phyloP scores from a whole-genome alignment of 2,888 invertebrate genomes.

The Eudemis profundana region DNA sequence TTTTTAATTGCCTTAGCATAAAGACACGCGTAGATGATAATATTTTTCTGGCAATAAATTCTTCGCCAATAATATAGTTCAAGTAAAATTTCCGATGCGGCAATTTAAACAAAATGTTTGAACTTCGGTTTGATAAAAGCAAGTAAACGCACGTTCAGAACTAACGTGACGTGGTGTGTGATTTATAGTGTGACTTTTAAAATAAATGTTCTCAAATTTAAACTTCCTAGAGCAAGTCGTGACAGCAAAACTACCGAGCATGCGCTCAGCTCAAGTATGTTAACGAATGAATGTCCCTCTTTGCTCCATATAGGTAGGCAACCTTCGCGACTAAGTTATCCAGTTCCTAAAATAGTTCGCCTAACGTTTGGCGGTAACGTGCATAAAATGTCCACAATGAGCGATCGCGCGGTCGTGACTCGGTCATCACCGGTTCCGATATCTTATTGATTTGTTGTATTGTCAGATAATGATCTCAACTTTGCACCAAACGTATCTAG shows the following conservation, averaged over 20 bases:
- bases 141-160: conserved; percentile 25
- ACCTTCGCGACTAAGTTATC: conserved; percentile 57
- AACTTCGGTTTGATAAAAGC: conserved; percentile 11
- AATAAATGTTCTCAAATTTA: conserved; percentile 32
- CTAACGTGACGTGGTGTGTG: neutral
- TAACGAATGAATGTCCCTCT: conserved; percentile 29
- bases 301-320: conserved; percentile 44
- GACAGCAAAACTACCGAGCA: conserved; percentile 29
- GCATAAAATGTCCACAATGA: conserved; percentile 58
- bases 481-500: conserved; percentile 56
- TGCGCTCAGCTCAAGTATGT: conserved; percentile 15
- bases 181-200: conserved; percentile 31
- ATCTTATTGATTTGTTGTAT: conserved; percentile 68
- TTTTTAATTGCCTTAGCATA: too few relatives aligned
- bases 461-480: conserved; percentile 66
- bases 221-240: conserved; percentile 39
- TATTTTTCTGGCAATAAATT: too few relatives aligned
- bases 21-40: too few relatives aligned
- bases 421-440: conserved; percentile 47
- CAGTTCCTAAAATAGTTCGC: conserved; percentile 59
- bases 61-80: too few relatives aligned
- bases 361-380: conserved; percentile 53
- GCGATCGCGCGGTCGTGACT: conserved; percentile 50
- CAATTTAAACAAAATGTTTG: conserved; percentile 11
- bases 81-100: conserved; percentile 3